These are phyloP conservation scores for Lutjanus campechanus DNA, from an alignment of 2,797 vertebrate species.

Conservation along the genomic window DNA sequence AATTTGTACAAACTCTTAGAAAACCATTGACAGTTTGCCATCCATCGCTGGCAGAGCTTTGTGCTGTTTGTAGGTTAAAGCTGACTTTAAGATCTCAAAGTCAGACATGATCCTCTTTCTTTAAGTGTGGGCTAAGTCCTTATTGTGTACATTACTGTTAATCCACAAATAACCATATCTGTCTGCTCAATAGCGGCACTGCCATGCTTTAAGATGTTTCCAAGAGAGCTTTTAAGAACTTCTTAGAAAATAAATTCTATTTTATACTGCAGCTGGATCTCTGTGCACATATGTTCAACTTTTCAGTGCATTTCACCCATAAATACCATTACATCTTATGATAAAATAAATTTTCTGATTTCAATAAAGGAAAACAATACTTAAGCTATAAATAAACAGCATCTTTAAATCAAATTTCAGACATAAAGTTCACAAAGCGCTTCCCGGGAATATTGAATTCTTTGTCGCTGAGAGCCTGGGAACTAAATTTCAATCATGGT, in stretches of 20 bases:
- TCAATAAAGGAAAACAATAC: background rate
- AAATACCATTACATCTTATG: background rate
- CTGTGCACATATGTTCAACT: background rate
- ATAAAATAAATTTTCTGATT: constrained; percentile 33
- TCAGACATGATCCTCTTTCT: constrained; percentile 61
- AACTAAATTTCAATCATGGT: constrained; percentile 53
- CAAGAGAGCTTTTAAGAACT: background rate
- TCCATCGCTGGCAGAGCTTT: constrained; percentile 3
- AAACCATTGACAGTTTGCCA: constrained; percentile 4
- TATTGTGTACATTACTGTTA: constrained; percentile 49
- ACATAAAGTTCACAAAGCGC: constrained; percentile 6
- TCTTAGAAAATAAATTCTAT: background rate
- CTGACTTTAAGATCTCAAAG: constrained; percentile 35
- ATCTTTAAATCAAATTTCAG: constrained; percentile 28
- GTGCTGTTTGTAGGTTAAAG: constrained; percentile 37
- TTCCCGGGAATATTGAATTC: constrained; percentile 28
- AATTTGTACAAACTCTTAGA: background rate
- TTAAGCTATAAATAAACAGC: background rate
- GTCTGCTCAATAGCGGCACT: constrained; percentile 18
- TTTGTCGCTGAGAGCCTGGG: constrained; percentile 51
- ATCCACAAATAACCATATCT: constrained; percentile 42
- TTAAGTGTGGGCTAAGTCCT: constrained; percentile 56
- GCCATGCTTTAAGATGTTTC: constrained; percentile 10
- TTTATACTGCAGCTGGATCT: background rate
- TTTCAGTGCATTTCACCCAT: background rate